phyloP scores from a whole-genome alignment of 2,797 vertebrate species.

The Geotrypetes seraphini region DNA sequence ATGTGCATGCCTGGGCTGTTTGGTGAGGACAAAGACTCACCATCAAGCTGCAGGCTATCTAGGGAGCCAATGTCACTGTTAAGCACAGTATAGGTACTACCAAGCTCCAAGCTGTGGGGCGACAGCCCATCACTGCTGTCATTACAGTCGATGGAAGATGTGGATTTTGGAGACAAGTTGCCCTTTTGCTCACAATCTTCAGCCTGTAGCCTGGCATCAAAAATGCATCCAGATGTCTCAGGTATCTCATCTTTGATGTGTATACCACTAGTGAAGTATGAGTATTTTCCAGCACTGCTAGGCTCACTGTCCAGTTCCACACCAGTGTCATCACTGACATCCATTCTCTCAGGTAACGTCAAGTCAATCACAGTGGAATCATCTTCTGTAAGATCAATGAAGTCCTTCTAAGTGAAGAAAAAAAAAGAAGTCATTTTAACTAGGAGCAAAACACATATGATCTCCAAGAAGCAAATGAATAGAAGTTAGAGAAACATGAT shows the following conservation, averaged over 20 bases:
- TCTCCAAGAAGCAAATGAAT: too few relatives aligned
- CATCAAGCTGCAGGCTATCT: too few relatives aligned
- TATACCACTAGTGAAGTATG: background rate
- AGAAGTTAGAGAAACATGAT: too few relatives aligned
- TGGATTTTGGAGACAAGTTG: too few relatives aligned
- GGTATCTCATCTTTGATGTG: background rate
- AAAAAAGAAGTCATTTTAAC: background rate
- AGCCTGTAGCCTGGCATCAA: too few relatives aligned
- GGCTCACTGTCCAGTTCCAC: background rate
- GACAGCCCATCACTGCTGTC: background rate
- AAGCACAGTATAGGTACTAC: constrained; percentile 20
- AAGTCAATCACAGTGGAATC: constrained; percentile 43
- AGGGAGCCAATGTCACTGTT: constrained; percentile 37
- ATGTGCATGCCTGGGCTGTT: too few relatives aligned
- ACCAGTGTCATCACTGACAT: accelerated
- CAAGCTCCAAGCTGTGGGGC: constrained; percentile 9
- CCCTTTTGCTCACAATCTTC: too few relatives aligned
- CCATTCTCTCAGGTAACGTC: constrained; percentile 31
- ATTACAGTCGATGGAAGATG: too few relatives aligned
- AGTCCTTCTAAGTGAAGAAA: constrained; percentile 33
- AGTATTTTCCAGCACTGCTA: too few relatives aligned
- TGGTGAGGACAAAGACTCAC: constrained; percentile 11
- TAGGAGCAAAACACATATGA: too few relatives aligned
- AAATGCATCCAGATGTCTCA: too few relatives aligned
- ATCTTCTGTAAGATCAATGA: constrained; percentile 55